Conservation (phyloP, 2,113 vertebrate species). For the Megaceryle torquata region DNA sequence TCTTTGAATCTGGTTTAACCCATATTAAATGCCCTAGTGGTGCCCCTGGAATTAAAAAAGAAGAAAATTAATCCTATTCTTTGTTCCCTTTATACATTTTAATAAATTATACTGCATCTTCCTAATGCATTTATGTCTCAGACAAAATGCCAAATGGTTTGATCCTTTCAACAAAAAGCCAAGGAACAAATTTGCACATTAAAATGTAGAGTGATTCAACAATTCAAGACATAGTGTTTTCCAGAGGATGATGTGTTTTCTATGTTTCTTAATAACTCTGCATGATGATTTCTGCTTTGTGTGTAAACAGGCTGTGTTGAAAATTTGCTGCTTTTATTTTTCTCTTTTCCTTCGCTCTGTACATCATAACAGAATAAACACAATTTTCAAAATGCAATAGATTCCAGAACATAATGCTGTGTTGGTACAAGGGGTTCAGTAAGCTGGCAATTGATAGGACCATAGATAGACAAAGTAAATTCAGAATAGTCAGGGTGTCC, state of each 20-base stretch:
- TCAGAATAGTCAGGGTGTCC: background rate
- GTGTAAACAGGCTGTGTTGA: background rate
- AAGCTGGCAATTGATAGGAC: background rate
- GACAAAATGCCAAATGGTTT: conserved; percentile 66
- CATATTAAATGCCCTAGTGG: conserved; percentile 60
- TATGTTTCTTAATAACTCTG: conserved; percentile 44
- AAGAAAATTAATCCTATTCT: conserved; percentile 63
- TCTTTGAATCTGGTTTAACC: conserved; percentile 67
- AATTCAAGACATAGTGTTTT: conserved; percentile 31
- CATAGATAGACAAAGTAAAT: background rate
- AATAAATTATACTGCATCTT: conserved; percentile 65
- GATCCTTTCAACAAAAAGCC: conserved; percentile 55
- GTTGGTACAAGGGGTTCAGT: background rate
- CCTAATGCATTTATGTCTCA: conserved; percentile 52
- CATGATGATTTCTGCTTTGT: conserved; percentile 21
- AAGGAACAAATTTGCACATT: conserved; percentile 59
- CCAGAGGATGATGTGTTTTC: conserved; percentile 24
- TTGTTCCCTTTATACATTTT: conserved; percentile 68
- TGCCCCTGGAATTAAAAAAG: conserved; percentile 55
- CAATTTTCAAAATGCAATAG: background rate
- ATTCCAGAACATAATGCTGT: background rate
- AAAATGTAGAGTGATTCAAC: conserved; percentile 60
- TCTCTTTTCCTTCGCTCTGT: background rate
- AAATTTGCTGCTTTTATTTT: background rate
- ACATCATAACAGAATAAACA: background rate